phyloP scores from a whole-genome alignment of 2,797 vertebrate species.

The Phrynocephalus vlangalii region DNA sequence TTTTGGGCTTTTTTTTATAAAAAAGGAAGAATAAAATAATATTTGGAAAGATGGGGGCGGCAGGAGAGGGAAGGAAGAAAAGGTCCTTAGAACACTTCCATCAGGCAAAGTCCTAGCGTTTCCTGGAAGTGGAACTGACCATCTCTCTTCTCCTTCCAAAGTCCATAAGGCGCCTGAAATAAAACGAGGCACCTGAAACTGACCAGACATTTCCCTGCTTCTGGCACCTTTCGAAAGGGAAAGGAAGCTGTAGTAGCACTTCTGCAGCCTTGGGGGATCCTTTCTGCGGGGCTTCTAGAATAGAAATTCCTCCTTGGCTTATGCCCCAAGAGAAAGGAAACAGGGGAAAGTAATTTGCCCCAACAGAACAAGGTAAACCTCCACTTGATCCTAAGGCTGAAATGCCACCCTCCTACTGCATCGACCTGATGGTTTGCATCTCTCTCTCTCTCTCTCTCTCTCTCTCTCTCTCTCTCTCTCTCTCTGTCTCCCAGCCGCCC shows the following conservation, averaged over 20 bases:
- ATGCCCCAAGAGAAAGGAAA: constrained; percentile 33
- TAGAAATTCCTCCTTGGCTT: neutral
- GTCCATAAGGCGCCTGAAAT: constrained; percentile 43
- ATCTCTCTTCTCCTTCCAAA: constrained; percentile 36
- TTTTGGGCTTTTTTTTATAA: neutral
- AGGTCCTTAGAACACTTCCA: constrained; percentile 64
- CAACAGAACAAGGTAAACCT: constrained; percentile 41
- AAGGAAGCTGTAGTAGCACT: neutral
- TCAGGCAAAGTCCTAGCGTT: constrained; percentile 71
- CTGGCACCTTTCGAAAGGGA: neutral
- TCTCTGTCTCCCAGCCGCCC: constrained; percentile 70
- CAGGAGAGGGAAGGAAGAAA: constrained; percentile 23
- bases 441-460: constrained; percentile 44
- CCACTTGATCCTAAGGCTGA: constrained; percentile 41
- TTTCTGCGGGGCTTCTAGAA: neutral
- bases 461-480: constrained; percentile 36
- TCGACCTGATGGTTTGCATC: constrained; percentile 47
- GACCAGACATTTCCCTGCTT: constrained; percentile 28
- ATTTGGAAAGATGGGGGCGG: constrained; percentile 28
- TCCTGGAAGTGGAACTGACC: constrained; percentile 70
- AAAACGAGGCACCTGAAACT: constrained; percentile 54
- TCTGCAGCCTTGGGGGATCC: neutral
- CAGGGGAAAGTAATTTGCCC: constrained; percentile 55
- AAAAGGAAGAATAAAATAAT: neutral
- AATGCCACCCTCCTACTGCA: constrained; percentile 31